A percentile compares a stretch with the other conserved stretches of the same genome.
phyloP scores from a whole-genome alignment of 64 coral and sea anemone genomes.

The Trachythela sp. region DNA sequence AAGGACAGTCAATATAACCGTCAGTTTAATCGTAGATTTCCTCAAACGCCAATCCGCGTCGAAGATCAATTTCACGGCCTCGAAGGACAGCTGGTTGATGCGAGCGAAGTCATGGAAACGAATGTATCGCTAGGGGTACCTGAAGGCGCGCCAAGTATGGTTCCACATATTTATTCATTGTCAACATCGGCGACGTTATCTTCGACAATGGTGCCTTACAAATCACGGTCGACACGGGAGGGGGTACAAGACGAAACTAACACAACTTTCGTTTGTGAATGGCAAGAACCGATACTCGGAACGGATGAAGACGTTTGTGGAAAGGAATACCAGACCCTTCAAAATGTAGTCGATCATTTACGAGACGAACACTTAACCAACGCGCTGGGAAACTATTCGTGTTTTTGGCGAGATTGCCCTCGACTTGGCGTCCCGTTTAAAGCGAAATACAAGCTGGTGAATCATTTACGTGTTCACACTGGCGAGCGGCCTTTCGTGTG shows the following conservation, averaged over 20 bases:
- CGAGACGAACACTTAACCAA: conserved; percentile 3
- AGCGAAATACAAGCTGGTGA: conserved; percentile 17
- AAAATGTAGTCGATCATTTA: background rate
- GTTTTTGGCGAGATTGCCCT: conserved; percentile 14
- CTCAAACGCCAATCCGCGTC: conserved; percentile 10
- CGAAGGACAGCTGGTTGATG: background rate
- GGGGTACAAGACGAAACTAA: background rate
- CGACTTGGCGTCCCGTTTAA: background rate
- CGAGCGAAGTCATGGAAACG: background rate
- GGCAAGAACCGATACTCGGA: background rate
- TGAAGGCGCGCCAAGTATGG: background rate
- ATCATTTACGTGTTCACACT: background rate
- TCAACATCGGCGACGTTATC: background rate
- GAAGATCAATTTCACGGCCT: background rate
- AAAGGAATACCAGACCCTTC: background rate
- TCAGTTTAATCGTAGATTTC: conserved; percentile 12
- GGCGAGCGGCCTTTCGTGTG: background rate
- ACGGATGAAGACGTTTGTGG: background rate
- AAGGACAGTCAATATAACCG: background rate
- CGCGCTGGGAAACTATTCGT: background rate
- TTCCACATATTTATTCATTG: background rate
- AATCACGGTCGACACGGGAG: background rate
- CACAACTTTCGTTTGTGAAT: background rate
- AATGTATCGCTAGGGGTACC: background rate
- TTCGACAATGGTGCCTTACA: background rate